Evolutionary conservation across 2,113 vertebrate species (phyloP).

Genomic region (Fulica atra): DNA sequence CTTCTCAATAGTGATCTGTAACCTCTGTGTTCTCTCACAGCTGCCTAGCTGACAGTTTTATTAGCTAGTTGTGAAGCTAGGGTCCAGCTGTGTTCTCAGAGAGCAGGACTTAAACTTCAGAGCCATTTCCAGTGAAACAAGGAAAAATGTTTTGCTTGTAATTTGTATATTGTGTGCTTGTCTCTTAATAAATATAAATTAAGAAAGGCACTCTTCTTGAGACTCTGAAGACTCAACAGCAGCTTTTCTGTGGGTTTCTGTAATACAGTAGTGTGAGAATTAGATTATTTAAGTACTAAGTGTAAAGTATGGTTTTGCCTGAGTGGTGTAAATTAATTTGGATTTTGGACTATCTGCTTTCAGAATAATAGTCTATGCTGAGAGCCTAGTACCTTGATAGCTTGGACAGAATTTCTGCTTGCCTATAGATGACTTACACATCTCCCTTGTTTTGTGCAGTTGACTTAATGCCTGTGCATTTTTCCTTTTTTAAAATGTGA

Average conservation of each 20-base stretch:
- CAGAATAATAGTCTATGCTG: neutral
- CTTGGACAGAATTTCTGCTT: neutral
- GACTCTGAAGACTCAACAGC: neutral
- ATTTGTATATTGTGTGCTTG: neutral
- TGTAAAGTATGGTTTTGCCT: neutral
- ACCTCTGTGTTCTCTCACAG: neutral
- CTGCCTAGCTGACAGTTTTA: neutral
- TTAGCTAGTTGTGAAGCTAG: neutral
- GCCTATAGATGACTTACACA: neutral
- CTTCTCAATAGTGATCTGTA: neutral
- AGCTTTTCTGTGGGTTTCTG: neutral
- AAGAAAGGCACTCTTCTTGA: neutral
- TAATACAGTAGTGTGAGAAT: neutral
- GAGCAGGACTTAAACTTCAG: neutral
- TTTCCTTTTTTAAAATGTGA: neutral
- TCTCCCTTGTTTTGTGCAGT: neutral
- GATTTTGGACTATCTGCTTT: neutral
- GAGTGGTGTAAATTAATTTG: neutral
- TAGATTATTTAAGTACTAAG: neutral
- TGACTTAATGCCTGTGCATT: neutral
- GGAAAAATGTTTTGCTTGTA: fast-evolving
- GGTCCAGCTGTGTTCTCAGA: neutral
- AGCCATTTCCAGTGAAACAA: neutral
- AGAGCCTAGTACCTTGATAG: neutral
- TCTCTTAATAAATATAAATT: neutral